Evolutionary conservation across 1,140 invertebrate species (phyloP), one percentile per base, ranked within the genome.

Genomic region (Coelopa frigida): DNA sequence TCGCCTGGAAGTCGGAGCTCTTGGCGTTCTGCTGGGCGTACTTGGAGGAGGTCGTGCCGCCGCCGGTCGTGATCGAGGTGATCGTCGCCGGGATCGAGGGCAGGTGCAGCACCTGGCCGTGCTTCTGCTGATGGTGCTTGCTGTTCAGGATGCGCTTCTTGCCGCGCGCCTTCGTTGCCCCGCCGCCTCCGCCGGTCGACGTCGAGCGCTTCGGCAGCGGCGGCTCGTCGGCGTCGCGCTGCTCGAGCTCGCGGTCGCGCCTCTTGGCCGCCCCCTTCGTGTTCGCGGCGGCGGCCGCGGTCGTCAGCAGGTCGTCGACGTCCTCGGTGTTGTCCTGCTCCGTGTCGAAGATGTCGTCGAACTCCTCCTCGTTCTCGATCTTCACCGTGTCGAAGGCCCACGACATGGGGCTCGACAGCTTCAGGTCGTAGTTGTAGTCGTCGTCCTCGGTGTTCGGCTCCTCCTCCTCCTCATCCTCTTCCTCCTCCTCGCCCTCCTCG

Each of bases 361-460:
- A 64, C 46, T 67, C 63, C 17, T 48, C 38, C 29, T 64, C 59
- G 12, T 61, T 63, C 52, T 68, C 65, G 17, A 63, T 64, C 43
- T 68, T 68, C 7, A 68, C 59, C 1, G 58, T 51, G 50, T 68
- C 65, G 11, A 66, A 66, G 17, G 60, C 68, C 65, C 65, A 68
- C 1, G 65, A 68, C 51, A 68, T 21, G 1, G 65, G 65, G 46
- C 61, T 66, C 29, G 58, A 63, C 39, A 68, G 27, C 39, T 68
- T 68, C 3, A 68, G 32, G 42, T 68, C 65, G 35, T 67, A 67
- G 39, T 40, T 47, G 23, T 20, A 37, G 31, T 49, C 36, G 5
- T 20, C n/a, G 14, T 48, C 46, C 12, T 7, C 7, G 7, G 8
- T 11, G 11, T 8, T 10, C 18, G 35, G 7, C 8, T 15, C 35